Conservation (phyloP, 2,888 invertebrate genomes). For the Proisotoma minuta region DNA sequence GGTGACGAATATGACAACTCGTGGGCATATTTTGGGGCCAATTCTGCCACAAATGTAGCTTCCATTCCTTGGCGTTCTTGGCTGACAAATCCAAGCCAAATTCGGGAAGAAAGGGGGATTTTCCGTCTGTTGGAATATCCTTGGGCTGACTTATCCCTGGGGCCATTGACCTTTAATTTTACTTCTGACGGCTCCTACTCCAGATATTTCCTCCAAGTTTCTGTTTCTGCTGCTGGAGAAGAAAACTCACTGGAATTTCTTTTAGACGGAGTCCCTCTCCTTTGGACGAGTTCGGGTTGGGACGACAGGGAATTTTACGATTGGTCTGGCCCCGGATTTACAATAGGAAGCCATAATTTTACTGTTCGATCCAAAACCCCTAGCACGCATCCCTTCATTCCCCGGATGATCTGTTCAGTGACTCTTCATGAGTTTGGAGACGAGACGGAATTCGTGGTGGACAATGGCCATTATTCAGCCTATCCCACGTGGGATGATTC, state of each 20-base stretch:
- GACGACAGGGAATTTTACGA: slow-evolving; percentile 37
- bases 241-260: slow-evolving; percentile 19
- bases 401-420: slow-evolving; percentile 27
- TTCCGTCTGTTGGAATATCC: slow-evolving; percentile 39
- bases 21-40: slow-evolving; percentile 33
- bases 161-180: slow-evolving; percentile 18
- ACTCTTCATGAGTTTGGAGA: slow-evolving; percentile 32
- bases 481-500: slow-evolving; percentile 27
- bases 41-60: slow-evolving; percentile 23
- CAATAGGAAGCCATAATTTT: slow-evolving; percentile 21
- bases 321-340: slow-evolving; percentile 29
- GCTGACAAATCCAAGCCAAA: slow-evolving; percentile 22
- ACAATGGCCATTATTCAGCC: slow-evolving; percentile 23
- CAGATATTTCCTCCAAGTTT: slow-evolving; percentile 15
- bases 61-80: slow-evolving; percentile 36
- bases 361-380: slow-evolving; percentile 20
- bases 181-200: slow-evolving; percentile 24
- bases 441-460: slow-evolving; percentile 22
- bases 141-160: slow-evolving; percentile 27
- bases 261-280: slow-evolving; percentile 29
- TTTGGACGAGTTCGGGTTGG: slow-evolving; percentile 27
- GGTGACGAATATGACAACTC: slow-evolving; percentile 42
- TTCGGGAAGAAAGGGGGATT: slow-evolving; percentile 33
- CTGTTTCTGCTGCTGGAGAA: slow-evolving; percentile 21
- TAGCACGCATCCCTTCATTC: slow-evolving; percentile 7